phyloP scores from a whole-genome alignment of 1,140 invertebrate genomes.

The Listronotus bonariensis region DNA sequence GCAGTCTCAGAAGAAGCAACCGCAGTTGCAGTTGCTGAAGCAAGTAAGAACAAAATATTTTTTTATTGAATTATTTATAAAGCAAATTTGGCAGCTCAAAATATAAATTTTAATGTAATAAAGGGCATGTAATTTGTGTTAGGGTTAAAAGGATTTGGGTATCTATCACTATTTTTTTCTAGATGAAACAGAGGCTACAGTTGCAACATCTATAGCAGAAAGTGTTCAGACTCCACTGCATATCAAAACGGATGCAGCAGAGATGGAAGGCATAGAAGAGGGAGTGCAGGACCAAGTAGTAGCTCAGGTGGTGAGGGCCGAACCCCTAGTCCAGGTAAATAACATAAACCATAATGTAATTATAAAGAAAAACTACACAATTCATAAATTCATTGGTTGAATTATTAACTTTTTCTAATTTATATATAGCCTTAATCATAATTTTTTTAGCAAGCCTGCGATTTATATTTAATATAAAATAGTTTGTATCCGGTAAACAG shows the following conservation, averaged over 20 bases:
- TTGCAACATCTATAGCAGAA: conserved; percentile 10
- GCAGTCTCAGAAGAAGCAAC: conserved; percentile 19
- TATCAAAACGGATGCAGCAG: conserved; percentile 42
- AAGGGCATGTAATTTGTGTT: background rate
- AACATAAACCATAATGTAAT: conserved; percentile 22
- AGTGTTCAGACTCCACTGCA: conserved; percentile 33
- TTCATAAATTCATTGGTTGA: conserved; percentile 2
- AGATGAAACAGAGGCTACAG: conserved; percentile 43
- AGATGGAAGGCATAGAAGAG: conserved; percentile 58
- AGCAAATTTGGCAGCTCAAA: background rate
- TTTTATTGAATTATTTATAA: conserved; percentile 2
- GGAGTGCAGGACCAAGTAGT: conserved; percentile 66
- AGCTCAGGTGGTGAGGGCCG: conserved; percentile 80
- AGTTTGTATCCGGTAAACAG: no score
- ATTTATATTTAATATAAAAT: no score
- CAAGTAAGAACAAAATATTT: background rate
- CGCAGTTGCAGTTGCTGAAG: conserved; percentile 22
- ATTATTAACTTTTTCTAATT: no score
- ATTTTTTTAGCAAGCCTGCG: no score
- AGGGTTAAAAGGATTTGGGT: no score
- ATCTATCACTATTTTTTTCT: conserved; percentile 27
- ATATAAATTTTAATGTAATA: no score
- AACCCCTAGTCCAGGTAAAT: conserved; percentile 76
- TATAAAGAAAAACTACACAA: background rate
- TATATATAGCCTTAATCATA: no score